Base-by-base conservation (phyloP, 2,797 vertebrate species). In the Protonibea diacanthus region DNA sequence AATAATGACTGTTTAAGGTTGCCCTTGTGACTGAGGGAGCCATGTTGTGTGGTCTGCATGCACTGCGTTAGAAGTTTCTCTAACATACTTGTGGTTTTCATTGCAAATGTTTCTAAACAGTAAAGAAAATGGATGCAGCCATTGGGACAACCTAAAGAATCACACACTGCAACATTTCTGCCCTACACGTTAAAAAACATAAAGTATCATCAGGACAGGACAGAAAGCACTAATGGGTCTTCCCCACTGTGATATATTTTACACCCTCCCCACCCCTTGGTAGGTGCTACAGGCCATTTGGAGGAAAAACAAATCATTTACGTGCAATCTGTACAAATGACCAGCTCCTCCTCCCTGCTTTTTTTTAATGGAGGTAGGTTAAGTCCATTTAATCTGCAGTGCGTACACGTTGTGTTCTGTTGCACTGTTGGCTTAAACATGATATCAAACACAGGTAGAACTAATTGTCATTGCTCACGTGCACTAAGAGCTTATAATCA, bases 261-360 rank as follows among this genome's bases (percentile, higher is more conserved):
- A 72, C 27, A 53, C 6, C 38, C 5, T 40, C 20, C 11, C 44
- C 14, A 13, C 33, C 53, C 52, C 12, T 20, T 20, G 48, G 18
- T 15, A 3, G 12, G 18, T 44, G 59, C 68, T 69, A 3, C 52
- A 38, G 78, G 67, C 21, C 13, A 27, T 78, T 52, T 44, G 40
- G 59, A 78, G 18, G 62, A 48, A 80, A 76, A 63, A 58, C 52
- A 57, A 52, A 71, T 63, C 0, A 4, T 38, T 70, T 73, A 7
- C 49, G 53, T 18, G 11, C 18, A 27, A 49, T 52, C 45, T 66
- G 47, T 53, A 20, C 40, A 70, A 76, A 58, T 33, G 8, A 40
- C 57, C 45, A 25, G 15, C 38, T 9, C 15, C 2, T 55, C 6
- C 12, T 40, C 14, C 11, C 42, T 18, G 18, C 8, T 51, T 23